Evolutionary conservation across 2,797 vertebrate species (phyloP).

Genomic region (Zonotrichia albicollis): DNA sequence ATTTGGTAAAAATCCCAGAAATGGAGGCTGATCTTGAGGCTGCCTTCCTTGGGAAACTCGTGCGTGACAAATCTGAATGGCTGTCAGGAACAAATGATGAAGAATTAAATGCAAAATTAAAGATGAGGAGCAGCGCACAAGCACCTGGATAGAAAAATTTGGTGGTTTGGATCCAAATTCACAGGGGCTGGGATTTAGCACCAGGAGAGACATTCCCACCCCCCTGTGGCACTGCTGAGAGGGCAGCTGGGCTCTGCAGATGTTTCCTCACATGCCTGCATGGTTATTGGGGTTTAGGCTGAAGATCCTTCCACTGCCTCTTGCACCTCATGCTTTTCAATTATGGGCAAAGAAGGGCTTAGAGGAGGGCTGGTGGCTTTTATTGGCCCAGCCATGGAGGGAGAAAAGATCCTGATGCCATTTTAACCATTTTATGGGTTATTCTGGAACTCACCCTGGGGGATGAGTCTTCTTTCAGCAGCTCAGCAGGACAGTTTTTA

Average conservation of each 20-base stretch:
- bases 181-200: not conserved
- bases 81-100: not conserved
- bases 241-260: not conserved
- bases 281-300: not conserved
- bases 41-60: not conserved
- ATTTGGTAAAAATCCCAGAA: not conserved
- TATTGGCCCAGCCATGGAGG: not conserved
- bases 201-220: not conserved
- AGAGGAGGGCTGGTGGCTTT: not conserved
- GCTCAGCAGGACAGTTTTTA: not conserved
- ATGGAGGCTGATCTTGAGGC: not conserved
- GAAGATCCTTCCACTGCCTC: not conserved
- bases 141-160: not conserved
- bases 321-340: not conserved
- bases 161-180: not conserved
- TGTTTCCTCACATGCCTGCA: not conserved
- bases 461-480: not conserved
- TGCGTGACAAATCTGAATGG: not conserved
- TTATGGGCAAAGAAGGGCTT: not conserved
- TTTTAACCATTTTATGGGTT: not conserved
- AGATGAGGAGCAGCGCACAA: not conserved
- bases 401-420: not conserved
- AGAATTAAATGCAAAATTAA: not conserved
- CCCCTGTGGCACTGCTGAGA: not conserved
- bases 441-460: not conserved